Conservation (phyloP, 2,113 vertebrate species). For the Clarias macrocephalus region DNA sequence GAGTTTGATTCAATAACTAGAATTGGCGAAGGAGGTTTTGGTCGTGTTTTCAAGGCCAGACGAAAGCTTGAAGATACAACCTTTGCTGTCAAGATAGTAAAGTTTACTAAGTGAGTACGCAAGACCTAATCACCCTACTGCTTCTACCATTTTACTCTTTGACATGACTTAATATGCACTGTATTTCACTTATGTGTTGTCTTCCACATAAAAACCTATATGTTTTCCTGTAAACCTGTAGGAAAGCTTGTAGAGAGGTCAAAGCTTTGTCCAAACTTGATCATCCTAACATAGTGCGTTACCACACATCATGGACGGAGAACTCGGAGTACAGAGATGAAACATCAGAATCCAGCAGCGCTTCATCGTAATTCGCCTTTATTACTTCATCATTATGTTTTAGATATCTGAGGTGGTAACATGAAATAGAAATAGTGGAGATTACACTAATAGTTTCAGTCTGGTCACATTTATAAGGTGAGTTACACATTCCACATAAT, state of each 20-base stretch:
- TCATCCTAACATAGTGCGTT: slow-evolving; percentile 72
- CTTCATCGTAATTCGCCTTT: slow-evolving; percentile 62
- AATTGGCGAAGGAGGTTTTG: slow-evolving; percentile 68
- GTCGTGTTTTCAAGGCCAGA: slow-evolving; percentile 68
- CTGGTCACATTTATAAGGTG: not conserved
- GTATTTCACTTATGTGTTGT: not conserved
- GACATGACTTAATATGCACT: not conserved
- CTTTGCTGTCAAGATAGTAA: slow-evolving; percentile 72
- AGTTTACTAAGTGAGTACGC: slow-evolving; percentile 61
- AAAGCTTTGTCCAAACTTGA: slow-evolving; percentile 57
- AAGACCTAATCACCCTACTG: not conserved
- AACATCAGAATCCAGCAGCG: slow-evolving; percentile 48
- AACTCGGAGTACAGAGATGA: slow-evolving; percentile 55
- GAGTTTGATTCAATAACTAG: slow-evolving; percentile 61
- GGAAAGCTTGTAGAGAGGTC: slow-evolving; percentile 69
- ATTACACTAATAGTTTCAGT: not conserved
- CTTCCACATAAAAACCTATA: not conserved
- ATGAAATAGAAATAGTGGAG: not conserved
- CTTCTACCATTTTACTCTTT: not conserved
- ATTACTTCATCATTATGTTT: not conserved
- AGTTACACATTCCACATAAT: not conserved
- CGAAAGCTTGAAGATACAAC: slow-evolving; percentile 42
- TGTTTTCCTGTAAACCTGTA: too few relatives aligned
- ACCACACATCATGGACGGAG: slow-evolving; percentile 67
- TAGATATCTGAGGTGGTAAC: not conserved